Conservation (phyloP, 2,113 vertebrate genomes). For the Hiodon alosoides region DNA sequence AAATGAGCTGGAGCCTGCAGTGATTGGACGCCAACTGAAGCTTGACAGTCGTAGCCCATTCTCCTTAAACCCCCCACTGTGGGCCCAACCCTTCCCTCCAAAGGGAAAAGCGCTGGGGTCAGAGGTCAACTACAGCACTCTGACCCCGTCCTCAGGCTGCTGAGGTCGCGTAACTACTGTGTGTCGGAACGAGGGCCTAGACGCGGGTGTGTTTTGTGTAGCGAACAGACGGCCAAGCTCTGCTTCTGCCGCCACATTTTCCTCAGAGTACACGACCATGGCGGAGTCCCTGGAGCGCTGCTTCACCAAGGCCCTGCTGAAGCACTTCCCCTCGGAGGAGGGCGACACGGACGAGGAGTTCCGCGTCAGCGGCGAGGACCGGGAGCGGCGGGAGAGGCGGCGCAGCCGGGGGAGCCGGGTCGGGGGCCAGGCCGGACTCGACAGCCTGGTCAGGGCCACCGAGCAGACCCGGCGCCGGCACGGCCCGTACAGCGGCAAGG, state of each 20-base stretch:
- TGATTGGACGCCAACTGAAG: constrained; percentile 45
- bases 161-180: not conserved
- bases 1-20: constrained; percentile 46
- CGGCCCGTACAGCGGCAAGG: constrained; percentile 52
- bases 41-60: constrained; percentile 56
- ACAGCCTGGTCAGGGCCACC: constrained; percentile 66
- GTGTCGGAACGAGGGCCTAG: constrained; percentile 24
- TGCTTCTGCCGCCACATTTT: not conserved
- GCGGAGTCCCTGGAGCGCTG: constrained; percentile 89
- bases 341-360: constrained; percentile 95
- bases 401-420: constrained; percentile 57
- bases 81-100: constrained; percentile 64
- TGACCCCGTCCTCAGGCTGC: constrained; percentile 54
- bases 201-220: not conserved
- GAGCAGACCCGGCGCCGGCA: constrained; percentile 64
- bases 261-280: constrained; percentile 91
- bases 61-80: constrained; percentile 53
- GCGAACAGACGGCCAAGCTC: not conserved
- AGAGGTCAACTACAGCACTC: constrained; percentile 50
- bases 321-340: constrained; percentile 93
- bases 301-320: constrained; percentile 86
- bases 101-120: constrained; percentile 43
- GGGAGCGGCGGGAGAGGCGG: constrained; percentile 71
- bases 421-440: constrained; percentile 56
- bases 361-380: constrained; percentile 75